These are phyloP conservation scores for Calyptommatus sinebrachiatus DNA, from an alignment of 2,113 vertebrate genomes.

Conservation along the genomic window DNA sequence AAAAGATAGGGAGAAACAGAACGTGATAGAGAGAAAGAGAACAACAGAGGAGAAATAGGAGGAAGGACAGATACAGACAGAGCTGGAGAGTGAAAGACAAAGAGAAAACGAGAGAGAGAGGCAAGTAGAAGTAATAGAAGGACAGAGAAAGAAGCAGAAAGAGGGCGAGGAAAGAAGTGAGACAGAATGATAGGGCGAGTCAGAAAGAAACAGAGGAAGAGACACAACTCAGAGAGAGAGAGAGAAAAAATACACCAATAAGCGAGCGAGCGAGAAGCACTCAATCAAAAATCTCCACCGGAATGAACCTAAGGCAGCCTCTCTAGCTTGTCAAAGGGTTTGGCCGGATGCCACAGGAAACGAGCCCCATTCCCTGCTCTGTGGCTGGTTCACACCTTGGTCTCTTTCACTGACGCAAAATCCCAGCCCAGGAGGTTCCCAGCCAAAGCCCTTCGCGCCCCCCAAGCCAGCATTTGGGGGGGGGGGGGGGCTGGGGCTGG, in stretches of 20 bases:
- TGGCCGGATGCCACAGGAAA: neutral
- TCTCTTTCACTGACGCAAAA: neutral
- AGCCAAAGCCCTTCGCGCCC: too few relatives aligned
- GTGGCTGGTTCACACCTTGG: neutral
- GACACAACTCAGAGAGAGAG: too few relatives aligned
- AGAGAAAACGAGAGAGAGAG: too few relatives aligned
- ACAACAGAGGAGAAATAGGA: neutral
- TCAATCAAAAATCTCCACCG: neutral
- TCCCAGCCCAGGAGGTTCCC: accelerated
- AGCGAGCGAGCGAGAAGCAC: too few relatives aligned
- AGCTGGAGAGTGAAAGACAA: too few relatives aligned
- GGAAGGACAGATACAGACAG: too few relatives aligned
- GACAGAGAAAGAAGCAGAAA: neutral
- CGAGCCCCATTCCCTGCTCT: neutral
- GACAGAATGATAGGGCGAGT: too few relatives aligned
- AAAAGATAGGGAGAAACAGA: too few relatives aligned
- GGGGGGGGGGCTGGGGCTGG: accelerated
- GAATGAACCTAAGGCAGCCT: conserved; percentile 5
- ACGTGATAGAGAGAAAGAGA: too few relatives aligned
- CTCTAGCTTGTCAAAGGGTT: neutral
- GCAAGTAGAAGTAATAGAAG: neutral
- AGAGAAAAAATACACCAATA: too few relatives aligned
- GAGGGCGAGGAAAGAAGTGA: too few relatives aligned
- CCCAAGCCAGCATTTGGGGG: neutral
- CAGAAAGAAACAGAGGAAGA: too few relatives aligned